These are phyloP conservation scores for Ophioderma brevispina DNA, from an alignment of 35 echinoderm and acorn worm genomes.

Conservation along the genomic window DNA sequence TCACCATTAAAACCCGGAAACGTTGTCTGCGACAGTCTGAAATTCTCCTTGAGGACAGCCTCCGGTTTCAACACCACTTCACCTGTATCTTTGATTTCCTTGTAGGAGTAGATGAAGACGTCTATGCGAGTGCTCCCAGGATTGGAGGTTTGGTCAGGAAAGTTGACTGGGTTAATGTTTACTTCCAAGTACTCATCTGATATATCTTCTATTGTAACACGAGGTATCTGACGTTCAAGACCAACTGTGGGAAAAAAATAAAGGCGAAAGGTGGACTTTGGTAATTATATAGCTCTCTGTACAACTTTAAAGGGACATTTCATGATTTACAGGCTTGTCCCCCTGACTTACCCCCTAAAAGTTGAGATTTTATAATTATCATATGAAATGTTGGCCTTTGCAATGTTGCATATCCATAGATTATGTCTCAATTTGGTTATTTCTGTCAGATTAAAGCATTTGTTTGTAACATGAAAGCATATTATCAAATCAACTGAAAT, in stretches of 20 bases:
- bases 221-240: conserved; percentile 31
- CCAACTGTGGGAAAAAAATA: conserved; percentile 44
- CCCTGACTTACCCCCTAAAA: too few species aligned
- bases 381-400: too few species aligned
- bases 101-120: conserved; percentile 67
- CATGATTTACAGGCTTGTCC: too few species aligned
- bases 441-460: too few species aligned
- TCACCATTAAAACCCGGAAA: not conserved
- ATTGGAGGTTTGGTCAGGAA: conserved; percentile 24
- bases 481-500: too few species aligned
- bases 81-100: conserved; percentile 31
- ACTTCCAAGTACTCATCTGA: conserved; percentile 15
- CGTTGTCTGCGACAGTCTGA: conserved; percentile 44
- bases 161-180: conserved; percentile 18
- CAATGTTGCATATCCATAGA: too few species aligned
- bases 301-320: too few species aligned
- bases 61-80: conserved; percentile 49
- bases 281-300: too few species aligned
- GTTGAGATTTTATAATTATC: too few species aligned
- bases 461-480: too few species aligned
- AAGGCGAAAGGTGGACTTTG: not conserved
- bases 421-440: too few species aligned
- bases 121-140: conserved; percentile 41
- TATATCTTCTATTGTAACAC: conserved; percentile 8
- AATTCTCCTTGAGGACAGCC: not conserved